Evolutionary conservation across 2,797 vertebrate species (phyloP).

Genomic region (Artibeus jamaicensis): DNA sequence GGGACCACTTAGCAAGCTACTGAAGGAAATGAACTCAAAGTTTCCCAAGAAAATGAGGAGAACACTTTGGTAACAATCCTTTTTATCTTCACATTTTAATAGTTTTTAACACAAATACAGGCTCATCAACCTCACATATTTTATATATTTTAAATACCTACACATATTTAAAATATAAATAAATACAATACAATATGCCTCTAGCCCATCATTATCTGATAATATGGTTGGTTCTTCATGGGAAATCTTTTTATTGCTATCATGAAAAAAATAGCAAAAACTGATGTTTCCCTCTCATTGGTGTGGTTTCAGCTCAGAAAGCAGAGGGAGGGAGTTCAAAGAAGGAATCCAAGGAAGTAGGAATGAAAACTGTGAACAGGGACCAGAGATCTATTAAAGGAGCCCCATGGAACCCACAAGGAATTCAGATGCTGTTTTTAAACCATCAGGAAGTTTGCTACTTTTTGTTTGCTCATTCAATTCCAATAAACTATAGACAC

Average conservation of each 20-base stretch:
- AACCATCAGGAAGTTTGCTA: neutral
- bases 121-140: neutral
- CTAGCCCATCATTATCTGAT: neutral
- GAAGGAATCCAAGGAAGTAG: neutral
- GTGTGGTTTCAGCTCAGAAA: neutral
- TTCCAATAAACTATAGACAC: neutral
- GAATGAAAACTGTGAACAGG: neutral
- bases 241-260: neutral
- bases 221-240: neutral
- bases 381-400: neutral
- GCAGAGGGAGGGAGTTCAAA: neutral
- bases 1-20: neutral
- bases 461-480: neutral
- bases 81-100: neutral
- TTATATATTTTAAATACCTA: neutral
- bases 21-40: neutral
- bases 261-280: neutral
- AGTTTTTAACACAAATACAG: neutral
- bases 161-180: neutral
- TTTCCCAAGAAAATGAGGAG: neutral
- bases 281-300: neutral
- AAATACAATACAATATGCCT: neutral
- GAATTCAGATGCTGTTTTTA: neutral
- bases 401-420: too few species aligned
- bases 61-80: neutral